phyloP scores from a whole-genome alignment of 2,888 invertebrate genomes.

The Mesoligia furuncula region DNA sequence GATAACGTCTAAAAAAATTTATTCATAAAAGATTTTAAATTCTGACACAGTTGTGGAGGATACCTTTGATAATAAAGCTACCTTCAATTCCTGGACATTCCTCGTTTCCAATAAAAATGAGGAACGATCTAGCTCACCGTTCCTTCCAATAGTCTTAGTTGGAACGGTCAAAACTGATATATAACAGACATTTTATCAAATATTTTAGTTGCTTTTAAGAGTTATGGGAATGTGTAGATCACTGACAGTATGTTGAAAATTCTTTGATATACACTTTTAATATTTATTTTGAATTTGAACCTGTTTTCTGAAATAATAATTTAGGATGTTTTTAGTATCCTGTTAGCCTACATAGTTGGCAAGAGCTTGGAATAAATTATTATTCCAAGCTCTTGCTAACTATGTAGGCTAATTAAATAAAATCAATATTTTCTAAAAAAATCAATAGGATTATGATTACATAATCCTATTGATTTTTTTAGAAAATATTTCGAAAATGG shows the following conservation, averaged over 20 bases:
- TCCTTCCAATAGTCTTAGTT: conserved; percentile 51
- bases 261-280: neutral
- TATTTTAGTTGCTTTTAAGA: conserved; percentile 32
- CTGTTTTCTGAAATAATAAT: neutral
- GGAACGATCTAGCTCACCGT: conserved; percentile 32
- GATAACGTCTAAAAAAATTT: neutral
- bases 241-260: neutral
- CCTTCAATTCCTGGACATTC: conserved; percentile 39
- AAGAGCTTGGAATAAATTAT: neutral
- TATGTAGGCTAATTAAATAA: too few species aligned
- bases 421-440: too few species aligned
- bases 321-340: neutral
- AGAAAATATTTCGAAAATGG: neutral
- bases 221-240: neutral
- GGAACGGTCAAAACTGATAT: conserved; percentile 37
- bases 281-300: neutral
- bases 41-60: neutral
- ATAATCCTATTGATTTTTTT: neutral
- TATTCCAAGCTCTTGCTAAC: too few species aligned
- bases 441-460: too few species aligned
- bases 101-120: conserved; percentile 54
- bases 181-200: conserved; percentile 40
- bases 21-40: neutral
- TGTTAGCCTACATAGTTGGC: neutral
- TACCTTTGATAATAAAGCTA: conserved; percentile 21